Base-by-base conservation (phyloP, 2,797 vertebrate species). In the Protosalanx chinensis region DNA sequence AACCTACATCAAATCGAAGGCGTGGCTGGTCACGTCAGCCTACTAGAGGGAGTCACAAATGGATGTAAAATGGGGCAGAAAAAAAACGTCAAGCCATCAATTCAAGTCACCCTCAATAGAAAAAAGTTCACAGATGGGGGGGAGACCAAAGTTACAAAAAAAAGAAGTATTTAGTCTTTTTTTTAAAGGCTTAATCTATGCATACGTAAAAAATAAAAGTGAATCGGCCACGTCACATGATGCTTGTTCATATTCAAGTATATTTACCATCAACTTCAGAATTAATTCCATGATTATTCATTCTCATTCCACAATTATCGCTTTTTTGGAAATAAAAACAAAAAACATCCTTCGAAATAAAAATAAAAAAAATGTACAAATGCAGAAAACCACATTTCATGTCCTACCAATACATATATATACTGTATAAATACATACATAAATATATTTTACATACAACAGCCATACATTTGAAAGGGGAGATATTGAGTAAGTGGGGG, bases 401-500 rank as follows among this genome's bases (percentile, higher is more conserved):
- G 89, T 94, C 90, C 91, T 93, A 93, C 91, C 89, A 92, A 95
- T 94, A 96, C 96, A 97, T 98, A 98, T 98, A 98, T 96, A 93
- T 93, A 93, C 92, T 93, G 92, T 93, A 93, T 93, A 98, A 96
- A 96, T 97, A 97, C 96, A 95, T 96, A 96, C 95, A 98, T 98
- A 98, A 96, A 98, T 98, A 98, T 95, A 98, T 94, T 97, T 95
- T 97, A 98, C 96, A 97, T 96, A 97, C 92, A 97, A 96, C 82
- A 95, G 94, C 89, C 91, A 95, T 94, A 93, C 92, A 93, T 93
- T 93, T 92, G 88, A 91, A 94, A 94, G 93, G 94, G 92, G 92
- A 93, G 91, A 92, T 93, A 93, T 92, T 91, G 91, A 92, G 88
- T 82, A 86, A 46, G 41, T 46, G 41, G 41, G 33, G 37, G 12